These are phyloP conservation scores for Lepidurus arcticus DNA, from an alignment of 1,140 invertebrate species.

Conservation along the genomic window DNA sequence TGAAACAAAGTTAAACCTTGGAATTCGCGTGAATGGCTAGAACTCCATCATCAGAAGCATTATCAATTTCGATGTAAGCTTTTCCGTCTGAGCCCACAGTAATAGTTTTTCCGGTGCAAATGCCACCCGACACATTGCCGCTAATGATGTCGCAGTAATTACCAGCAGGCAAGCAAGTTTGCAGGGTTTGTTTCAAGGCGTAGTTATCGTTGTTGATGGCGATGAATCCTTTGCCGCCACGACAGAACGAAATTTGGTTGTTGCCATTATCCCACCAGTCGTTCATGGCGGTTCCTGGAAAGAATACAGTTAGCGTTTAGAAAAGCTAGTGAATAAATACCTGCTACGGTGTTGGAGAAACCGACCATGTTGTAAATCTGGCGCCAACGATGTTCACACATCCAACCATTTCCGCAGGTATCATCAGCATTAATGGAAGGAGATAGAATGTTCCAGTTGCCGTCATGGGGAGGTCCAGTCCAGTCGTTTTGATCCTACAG, in stretches of 20 bases:
- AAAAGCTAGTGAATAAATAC: conserved; percentile 32
- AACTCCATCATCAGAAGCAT: conserved; percentile 60
- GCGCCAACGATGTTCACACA: conserved; percentile 83
- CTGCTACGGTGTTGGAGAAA: conserved; percentile 61
- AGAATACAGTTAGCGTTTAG: conserved; percentile 56
- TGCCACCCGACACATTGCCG: conserved; percentile 54
- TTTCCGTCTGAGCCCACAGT: conserved; percentile 57
- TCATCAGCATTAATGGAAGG: conserved; percentile 58
- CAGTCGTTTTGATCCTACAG: conserved; percentile 37
- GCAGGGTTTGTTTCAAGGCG: conserved; percentile 50
- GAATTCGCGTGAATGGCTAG: conserved; percentile 61
- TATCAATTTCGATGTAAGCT: conserved; percentile 56
- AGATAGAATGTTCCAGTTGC: conserved; percentile 56
- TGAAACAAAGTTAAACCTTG: background rate
- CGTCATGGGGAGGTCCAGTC: conserved; percentile 58
- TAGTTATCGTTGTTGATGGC: conserved; percentile 60
- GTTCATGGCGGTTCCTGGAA: conserved; percentile 49
- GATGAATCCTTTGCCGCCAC: conserved; percentile 63
- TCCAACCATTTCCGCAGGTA: conserved; percentile 70
- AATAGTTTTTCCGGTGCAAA: conserved; percentile 64
- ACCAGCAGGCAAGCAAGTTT: conserved; percentile 69
- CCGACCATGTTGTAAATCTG: conserved; percentile 73
- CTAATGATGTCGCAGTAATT: conserved; percentile 80
- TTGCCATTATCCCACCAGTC: conserved; percentile 68
- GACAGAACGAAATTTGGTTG: conserved; percentile 69